Base-by-base conservation (phyloP, 2,113 vertebrate genomes). In the Pavo muticus region DNA sequence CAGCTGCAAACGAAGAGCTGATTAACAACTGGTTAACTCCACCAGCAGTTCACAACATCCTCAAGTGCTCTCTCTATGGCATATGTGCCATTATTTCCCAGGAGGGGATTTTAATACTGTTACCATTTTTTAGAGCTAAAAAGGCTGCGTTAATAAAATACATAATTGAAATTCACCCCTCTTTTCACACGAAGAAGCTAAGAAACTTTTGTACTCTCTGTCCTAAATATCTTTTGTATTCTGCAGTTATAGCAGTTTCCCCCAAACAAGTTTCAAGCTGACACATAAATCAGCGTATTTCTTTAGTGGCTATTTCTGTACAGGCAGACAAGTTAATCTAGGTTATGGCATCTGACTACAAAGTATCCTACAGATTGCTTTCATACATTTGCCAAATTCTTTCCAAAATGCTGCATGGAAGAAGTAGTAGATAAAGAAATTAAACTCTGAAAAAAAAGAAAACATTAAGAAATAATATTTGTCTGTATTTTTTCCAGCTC, bases 11-110 rank as follows among this genome's bases (percentile, higher is more conserved):
- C 3, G 10, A 96, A 27, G 47, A 69, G 4, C 74, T 74, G 92
- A 83, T 70, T 76, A 92, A 92, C 74, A 91, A 87, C 67, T 61
- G 72, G 82, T 87, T 92, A 97, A 96, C 50, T 87, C 40, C 74
- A 89, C 16, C 24, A 52, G 70, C 74, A 32, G 40, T 72, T 83
- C 67, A 14, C 42, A 67, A 67, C 44, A 44, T 56, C 59, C 68
- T 80, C 68, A 8, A 70, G 30, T 13, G 72, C 63, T 15, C 8
- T n/a, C 59, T 10, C 50, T 73, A 52, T n/a, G 24, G 39, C 57
- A 88, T 77, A 59, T 11, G 59, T 80, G 85, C 79, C 84, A 80
- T 54, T 77, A 94, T 91, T 91, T 94, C 94, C 95, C 94, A 87
- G 40, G 77, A 83, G 78, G 29, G 15, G 56, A 80, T 56, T 94